A percentile compares a stretch with the other conserved stretches of the same genome.
Evolutionary conservation across 2,797 vertebrate genomes (phyloP).

Genomic region (Rhodeus uyekii): DNA sequence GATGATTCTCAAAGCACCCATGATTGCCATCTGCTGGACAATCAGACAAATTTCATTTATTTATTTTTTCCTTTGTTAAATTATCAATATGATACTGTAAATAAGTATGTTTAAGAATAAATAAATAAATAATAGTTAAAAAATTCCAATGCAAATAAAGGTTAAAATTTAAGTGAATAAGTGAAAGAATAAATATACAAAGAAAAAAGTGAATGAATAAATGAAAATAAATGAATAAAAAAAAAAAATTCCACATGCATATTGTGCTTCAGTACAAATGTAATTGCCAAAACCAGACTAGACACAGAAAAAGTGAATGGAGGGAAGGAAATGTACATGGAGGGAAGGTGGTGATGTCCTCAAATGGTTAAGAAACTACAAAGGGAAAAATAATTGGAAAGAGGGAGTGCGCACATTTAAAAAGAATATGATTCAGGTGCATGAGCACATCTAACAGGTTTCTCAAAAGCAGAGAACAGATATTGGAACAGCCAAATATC

Average conservation of each 20-base stretch:
- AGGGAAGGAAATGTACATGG: too few species aligned
- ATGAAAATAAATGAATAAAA: neutral
- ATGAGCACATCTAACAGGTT: neutral
- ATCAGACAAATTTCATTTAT: neutral
- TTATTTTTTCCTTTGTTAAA: neutral
- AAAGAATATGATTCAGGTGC: neutral
- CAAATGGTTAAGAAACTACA: neutral
- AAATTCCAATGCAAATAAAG: neutral
- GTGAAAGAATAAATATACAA: neutral
- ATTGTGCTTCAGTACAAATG: neutral
- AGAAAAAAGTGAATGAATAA: neutral
- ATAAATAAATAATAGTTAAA: neutral
- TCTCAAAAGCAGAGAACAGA: neutral
- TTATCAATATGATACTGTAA: neutral
- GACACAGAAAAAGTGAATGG: neutral
- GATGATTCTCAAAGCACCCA: neutral
- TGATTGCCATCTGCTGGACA: slow-evolving; percentile 44
- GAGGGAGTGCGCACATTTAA: neutral
- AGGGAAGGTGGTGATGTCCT: neutral
- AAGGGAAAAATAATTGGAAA: neutral
- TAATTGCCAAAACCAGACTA: too few species aligned
- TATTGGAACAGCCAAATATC: too few species aligned
- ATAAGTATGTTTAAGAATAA: neutral
- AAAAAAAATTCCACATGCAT: neutral
- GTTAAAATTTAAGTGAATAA: neutral